Evolutionary conservation across 2,113 vertebrate species (phyloP), one percentile per base, ranked within the genome.

Genomic region (Patagioenas fasciata): DNA sequence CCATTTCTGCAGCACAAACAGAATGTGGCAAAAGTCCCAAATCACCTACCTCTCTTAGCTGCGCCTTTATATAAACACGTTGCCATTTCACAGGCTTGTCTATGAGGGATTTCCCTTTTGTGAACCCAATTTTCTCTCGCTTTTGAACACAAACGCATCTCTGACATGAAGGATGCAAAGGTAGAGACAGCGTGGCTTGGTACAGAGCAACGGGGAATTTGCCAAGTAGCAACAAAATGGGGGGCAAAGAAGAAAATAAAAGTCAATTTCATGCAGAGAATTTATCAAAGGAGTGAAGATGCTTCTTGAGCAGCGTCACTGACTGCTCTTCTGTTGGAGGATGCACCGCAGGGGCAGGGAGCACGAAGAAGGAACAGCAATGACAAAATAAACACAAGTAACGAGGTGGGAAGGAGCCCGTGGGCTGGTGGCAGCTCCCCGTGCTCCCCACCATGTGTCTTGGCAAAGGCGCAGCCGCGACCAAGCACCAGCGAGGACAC

Each of bases 211-310:
- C 0, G 2, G 70, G 51, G 78, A 93, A 92, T 75, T 93, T 53
- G 26, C 67, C 12, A 12, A 66, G 44, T 10, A 36, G 60, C 19
- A 21, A 58, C 32, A 66, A 69, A 71, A 79, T 5, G 28, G 72
- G 88, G 56, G 91, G 42, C 54, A 96, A 89, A 70, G 57, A 77
- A 53, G 81, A 77, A 77, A 96, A 91, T 53, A 91, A 97, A 95
- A 94, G 79, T 25, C 38, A 72, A 67, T 82, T 83, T 85, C 78
- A 89, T n/a, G 60, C 42, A 64, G 56, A 65, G 28, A 72, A 85
- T 61, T 71, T 89, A 82, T 84, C 84, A 88, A 83, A 88, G 51
- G 31, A 77, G 32, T 15, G 64, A 80, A 91, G 86, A 78, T 17
- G 10, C 58, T 91, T 88, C 67, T 86, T 4, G 4, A 88, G 81